These are phyloP conservation scores for Lutraria rhynchaena DNA, from an alignment of 1,140 invertebrate genomes.

Conservation along the genomic window DNA sequence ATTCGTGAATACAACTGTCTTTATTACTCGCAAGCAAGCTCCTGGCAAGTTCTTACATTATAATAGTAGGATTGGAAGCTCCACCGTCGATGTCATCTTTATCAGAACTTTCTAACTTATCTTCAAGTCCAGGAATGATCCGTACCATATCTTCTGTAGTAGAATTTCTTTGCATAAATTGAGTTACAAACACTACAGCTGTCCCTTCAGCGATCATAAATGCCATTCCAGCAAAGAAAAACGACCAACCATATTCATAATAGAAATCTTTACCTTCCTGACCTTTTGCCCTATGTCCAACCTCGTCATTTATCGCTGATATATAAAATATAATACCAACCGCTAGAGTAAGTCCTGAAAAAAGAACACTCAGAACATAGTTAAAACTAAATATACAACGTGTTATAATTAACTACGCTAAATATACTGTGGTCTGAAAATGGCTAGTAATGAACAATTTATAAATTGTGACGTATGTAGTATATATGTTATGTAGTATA, in stretches of 20 bases:
- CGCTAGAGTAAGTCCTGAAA: slow-evolving; percentile 73
- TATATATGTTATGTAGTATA: too few species aligned
- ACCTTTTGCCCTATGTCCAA: slow-evolving; percentile 70
- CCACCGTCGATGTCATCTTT: slow-evolving; percentile 24
- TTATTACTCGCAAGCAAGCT: too few species aligned
- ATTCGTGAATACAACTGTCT: too few species aligned
- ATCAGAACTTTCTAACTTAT: slow-evolving; percentile 60
- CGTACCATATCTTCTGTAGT: slow-evolving; percentile 69
- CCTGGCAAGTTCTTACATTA: slow-evolving; percentile 24
- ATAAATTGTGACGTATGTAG: too few species aligned
- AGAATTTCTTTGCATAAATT: slow-evolving; percentile 71
- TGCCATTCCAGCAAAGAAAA: slow-evolving; percentile 72
- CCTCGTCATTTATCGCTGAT: slow-evolving; percentile 78
- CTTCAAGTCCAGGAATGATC: slow-evolving; percentile 72
- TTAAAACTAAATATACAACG: too few species aligned
- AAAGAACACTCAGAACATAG: too few species aligned
- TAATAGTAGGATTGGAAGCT: slow-evolving; percentile 47
- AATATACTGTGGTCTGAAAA: too few species aligned
- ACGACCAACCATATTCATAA: slow-evolving; percentile 77
- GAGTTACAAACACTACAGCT: slow-evolving; percentile 73
- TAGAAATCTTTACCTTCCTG: slow-evolving; percentile 65
- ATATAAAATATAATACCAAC: slow-evolving; percentile 78
- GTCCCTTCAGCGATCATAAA: slow-evolving; percentile 73
- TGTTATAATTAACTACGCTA: too few species aligned
- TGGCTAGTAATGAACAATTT: too few species aligned